A percentile compares a stretch with the other conserved stretches of the same genome.
Evolutionary conservation across 2,888 invertebrate genomes (phyloP).

Genomic region (Eristalinus aeneus): DNA sequence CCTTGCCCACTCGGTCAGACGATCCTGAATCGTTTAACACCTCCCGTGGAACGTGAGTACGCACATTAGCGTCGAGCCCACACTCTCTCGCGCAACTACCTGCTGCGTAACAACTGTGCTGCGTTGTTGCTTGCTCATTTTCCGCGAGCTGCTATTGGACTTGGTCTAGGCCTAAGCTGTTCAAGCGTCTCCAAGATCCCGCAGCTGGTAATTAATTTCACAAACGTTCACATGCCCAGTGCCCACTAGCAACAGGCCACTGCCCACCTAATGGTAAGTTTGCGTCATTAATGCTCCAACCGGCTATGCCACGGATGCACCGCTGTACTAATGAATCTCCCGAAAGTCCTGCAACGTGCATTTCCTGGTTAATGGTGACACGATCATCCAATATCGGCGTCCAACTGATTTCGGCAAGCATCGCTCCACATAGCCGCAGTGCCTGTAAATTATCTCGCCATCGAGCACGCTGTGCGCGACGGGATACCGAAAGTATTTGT

Average conservation of each 20-base stretch:
- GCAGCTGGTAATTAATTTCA: slow-evolving; percentile 62
- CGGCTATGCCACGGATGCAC: slow-evolving; percentile 44
- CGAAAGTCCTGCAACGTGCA: neutral
- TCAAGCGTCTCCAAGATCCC: slow-evolving; percentile 6
- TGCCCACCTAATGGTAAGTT: slow-evolving; percentile 5
- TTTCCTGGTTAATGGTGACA: slow-evolving; percentile 57
- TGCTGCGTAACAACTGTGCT: slow-evolving; percentile 38
- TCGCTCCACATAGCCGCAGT: slow-evolving; percentile 48
- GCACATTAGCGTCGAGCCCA: slow-evolving; percentile 34
- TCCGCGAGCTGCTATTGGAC: slow-evolving; percentile 11
- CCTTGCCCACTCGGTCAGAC: slow-evolving; percentile 53
- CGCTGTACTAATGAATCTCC: slow-evolving; percentile 51
- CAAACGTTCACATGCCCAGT: slow-evolving; percentile 39
- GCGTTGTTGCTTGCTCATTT: slow-evolving; percentile 36
- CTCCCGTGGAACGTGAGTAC: slow-evolving; percentile 40
- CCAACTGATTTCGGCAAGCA: slow-evolving; percentile 51
- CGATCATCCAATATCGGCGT: slow-evolving; percentile 47
- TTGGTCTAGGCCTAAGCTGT: neutral
- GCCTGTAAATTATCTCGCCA: slow-evolving; percentile 53
- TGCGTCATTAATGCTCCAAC: slow-evolving; percentile 61
- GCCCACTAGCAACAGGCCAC: neutral
- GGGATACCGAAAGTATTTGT: slow-evolving; percentile 23
- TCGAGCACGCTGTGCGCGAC: slow-evolving; percentile 56
- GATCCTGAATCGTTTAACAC: slow-evolving; percentile 66
- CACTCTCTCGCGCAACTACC: slow-evolving; percentile 23